Evolutionary conservation across 2,888 invertebrate species (phyloP).

Genomic region (Agriopis leucophaearia): DNA sequence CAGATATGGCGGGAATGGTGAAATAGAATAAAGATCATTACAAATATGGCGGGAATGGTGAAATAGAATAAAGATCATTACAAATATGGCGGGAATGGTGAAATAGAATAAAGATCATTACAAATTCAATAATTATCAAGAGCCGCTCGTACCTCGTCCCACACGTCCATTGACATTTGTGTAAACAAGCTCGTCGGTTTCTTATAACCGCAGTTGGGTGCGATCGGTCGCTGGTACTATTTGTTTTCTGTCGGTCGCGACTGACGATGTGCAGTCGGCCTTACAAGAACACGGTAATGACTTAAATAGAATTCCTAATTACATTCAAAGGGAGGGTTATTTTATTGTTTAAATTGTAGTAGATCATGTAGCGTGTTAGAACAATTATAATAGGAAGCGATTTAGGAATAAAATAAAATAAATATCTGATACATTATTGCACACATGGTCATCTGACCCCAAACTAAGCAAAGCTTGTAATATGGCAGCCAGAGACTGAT

Average conservation of each 20-base stretch:
- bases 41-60: too few species aligned
- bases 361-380: conserved; percentile 3
- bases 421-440: too few species aligned
- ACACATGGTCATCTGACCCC: too few species aligned
- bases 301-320: conserved; percentile 36
- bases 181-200: conserved; percentile 63
- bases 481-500: too few species aligned
- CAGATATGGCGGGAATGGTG: too few species aligned
- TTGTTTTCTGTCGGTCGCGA: conserved; percentile 55
- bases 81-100: too few species aligned
- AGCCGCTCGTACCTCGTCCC: conserved; percentile 41
- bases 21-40: too few species aligned
- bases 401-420: neutral
- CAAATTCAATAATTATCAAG: neutral
- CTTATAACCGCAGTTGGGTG: conserved; percentile 67
- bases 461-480: too few species aligned
- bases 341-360: conserved; percentile 19
- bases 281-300: conserved; percentile 42
- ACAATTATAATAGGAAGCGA: neutral
- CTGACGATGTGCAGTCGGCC: conserved; percentile 63
- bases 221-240: conserved; percentile 52
- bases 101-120: neutral
- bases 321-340: conserved; percentile 11
- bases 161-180: conserved; percentile 51
- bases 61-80: too few species aligned